Conservation (phyloP, 2,888 invertebrate genomes). For the Buathra laborator region DNA sequence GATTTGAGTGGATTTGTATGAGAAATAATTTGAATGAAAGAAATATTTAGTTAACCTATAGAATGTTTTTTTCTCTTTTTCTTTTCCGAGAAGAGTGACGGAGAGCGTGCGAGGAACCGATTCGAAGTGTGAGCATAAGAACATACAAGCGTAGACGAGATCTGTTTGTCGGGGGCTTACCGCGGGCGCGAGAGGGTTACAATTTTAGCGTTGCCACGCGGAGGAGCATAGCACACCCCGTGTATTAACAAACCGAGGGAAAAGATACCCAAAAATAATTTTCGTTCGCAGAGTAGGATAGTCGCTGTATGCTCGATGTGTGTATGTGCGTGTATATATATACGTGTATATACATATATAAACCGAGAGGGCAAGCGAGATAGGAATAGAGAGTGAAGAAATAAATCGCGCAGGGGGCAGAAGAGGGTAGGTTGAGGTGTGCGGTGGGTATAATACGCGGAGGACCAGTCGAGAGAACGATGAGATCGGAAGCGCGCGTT, state of each 20-base stretch:
- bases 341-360: constrained; percentile 46
- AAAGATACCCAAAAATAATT: constrained; percentile 85
- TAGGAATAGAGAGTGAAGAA: constrained; percentile 78
- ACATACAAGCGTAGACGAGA: constrained; percentile 8
- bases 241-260: constrained; percentile 83
- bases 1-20: no score
- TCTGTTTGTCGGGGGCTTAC: constrained; percentile 29
- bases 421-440: constrained; percentile 70
- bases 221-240: constrained; percentile 42
- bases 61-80: no score
- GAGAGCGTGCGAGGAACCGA: no score
- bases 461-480: constrained; percentile 69
- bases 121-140: neutral
- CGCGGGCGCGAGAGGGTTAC: constrained; percentile 65
- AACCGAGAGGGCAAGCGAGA: constrained; percentile 68
- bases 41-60: no score
- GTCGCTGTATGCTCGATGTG: constrained; percentile 19
- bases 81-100: no score
- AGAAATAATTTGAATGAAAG: no score
- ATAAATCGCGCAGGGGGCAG: constrained; percentile 80
- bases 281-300: constrained; percentile 72
- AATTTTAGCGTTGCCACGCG: constrained; percentile 71
- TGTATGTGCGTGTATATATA: constrained; percentile 31
- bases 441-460: constrained; percentile 68
- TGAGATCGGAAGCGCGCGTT: constrained; percentile 68